Evolutionary conservation across 2,797 vertebrate genomes (phyloP).

Genomic region (Delichon dasypus): DNA sequence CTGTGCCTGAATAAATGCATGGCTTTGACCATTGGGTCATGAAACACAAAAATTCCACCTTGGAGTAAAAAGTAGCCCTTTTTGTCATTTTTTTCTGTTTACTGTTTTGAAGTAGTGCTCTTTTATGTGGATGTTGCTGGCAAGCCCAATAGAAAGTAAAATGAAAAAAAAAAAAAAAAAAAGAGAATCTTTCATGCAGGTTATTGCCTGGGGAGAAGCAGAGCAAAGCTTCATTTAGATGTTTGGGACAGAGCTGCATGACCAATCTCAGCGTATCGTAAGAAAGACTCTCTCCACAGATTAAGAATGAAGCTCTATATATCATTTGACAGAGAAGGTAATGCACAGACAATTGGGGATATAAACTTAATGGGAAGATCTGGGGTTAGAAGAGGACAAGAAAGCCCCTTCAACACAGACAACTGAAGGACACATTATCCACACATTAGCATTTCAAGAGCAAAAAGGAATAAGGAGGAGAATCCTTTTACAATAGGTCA

Average conservation of each 20-base stretch:
- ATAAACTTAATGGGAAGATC: conserved; percentile 57
- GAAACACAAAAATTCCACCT: background rate
- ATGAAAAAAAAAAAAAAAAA: background rate
- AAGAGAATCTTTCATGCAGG: background rate
- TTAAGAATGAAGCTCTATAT: conserved; percentile 46
- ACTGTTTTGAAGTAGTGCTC: background rate
- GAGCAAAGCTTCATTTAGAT: conserved; percentile 43
- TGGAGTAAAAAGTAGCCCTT: background rate
- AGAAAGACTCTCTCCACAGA: conserved; percentile 2
- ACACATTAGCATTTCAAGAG: conserved; percentile 54
- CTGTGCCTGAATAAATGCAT: background rate
- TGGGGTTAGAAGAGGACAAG: conserved; percentile 55
- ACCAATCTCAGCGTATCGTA: background rate
- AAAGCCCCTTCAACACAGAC: conserved; percentile 12
- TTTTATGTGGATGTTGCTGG: background rate
- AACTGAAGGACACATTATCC: conserved; percentile 32
- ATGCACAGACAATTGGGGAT: conserved; percentile 39
- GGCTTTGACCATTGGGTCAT: background rate
- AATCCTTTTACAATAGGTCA: conserved; percentile 25
- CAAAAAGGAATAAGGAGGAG: conserved; percentile 20
- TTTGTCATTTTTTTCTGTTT: background rate
- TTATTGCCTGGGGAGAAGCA: conserved; percentile 33
- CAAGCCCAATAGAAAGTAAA: background rate
- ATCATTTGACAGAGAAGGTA: conserved; percentile 55
- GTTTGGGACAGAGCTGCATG: background rate